Conservation (phyloP, 2,797 vertebrate genomes). For the Bovichtus variegatus region DNA sequence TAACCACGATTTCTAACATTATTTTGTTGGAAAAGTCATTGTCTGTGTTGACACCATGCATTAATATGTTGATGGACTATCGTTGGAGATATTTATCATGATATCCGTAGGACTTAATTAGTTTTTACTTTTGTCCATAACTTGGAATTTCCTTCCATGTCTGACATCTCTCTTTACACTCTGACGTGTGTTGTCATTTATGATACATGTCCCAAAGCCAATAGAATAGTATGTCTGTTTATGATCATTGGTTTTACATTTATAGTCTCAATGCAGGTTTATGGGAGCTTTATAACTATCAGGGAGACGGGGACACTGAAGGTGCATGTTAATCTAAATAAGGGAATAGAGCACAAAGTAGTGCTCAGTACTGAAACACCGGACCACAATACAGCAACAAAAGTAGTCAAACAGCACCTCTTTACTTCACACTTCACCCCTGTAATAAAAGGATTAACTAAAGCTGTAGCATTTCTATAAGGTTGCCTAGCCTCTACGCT, state of each 20-base stretch:
- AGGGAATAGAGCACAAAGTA: not conserved
- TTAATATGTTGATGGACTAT: not conserved
- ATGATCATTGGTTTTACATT: not conserved
- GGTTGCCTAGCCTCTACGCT: not conserved
- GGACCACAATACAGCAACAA: not conserved
- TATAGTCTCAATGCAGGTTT: not conserved
- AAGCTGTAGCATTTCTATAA: conserved; percentile 20
- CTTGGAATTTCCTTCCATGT: not conserved
- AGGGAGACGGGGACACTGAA: conserved; percentile 1
- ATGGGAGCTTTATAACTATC: conserved; percentile 1
- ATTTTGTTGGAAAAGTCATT: not conserved
- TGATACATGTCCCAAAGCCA: not conserved
- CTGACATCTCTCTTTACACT: conserved; percentile 7
- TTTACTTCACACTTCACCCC: not conserved
- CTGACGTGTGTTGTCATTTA: not conserved
- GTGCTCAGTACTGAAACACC: not conserved
- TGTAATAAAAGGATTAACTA: not conserved
- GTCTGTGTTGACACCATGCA: not conserved
- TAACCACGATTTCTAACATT: not conserved
- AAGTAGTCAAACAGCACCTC: not conserved
- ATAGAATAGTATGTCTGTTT: not conserved
- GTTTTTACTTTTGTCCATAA: not conserved
- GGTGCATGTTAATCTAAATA: conserved; percentile 38
- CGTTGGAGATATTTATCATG: conserved; percentile 3
- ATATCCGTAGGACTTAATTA: not conserved